Conservation (phyloP, 2,888 invertebrate species). For the Callosobruchus maculatus region DNA sequence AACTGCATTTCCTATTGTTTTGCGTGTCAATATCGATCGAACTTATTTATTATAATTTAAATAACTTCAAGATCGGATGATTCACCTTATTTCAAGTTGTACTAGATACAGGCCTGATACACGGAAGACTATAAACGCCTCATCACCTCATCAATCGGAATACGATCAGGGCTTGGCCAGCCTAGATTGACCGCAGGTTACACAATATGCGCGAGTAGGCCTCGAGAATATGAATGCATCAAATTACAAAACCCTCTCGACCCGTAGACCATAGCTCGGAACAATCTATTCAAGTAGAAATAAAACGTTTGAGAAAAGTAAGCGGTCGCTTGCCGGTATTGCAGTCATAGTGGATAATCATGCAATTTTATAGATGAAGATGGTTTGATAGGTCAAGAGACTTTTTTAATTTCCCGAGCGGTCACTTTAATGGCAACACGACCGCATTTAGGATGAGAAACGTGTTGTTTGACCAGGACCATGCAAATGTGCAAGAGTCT, state of each 20-base stretch:
- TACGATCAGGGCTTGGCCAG: neutral
- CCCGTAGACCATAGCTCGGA: neutral
- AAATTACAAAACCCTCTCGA: neutral
- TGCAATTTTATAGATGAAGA: too few species aligned
- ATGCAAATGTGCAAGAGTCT: too few species aligned
- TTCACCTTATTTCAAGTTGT: too few species aligned
- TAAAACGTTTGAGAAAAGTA: neutral
- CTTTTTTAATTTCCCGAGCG: too few species aligned
- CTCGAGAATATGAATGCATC: neutral
- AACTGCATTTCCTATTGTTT: too few species aligned
- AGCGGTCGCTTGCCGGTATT: neutral
- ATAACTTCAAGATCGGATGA: too few species aligned
- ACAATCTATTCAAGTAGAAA: neutral
- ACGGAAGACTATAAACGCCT: neutral
- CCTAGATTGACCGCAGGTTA: neutral
- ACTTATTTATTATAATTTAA: too few species aligned
- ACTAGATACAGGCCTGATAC: neutral
- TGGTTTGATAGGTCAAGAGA: too few species aligned
- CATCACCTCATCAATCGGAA: neutral
- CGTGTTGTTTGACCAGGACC: too few species aligned
- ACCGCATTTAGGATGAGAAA: too few species aligned
- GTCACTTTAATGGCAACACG: too few species aligned
- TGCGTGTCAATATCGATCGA: too few species aligned
- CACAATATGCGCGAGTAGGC: neutral
- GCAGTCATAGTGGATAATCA: neutral